These are phyloP conservation scores for Tympanuchus pallidicinctus DNA, from an alignment of 2,113 vertebrate species.

Conservation along the genomic window DNA sequence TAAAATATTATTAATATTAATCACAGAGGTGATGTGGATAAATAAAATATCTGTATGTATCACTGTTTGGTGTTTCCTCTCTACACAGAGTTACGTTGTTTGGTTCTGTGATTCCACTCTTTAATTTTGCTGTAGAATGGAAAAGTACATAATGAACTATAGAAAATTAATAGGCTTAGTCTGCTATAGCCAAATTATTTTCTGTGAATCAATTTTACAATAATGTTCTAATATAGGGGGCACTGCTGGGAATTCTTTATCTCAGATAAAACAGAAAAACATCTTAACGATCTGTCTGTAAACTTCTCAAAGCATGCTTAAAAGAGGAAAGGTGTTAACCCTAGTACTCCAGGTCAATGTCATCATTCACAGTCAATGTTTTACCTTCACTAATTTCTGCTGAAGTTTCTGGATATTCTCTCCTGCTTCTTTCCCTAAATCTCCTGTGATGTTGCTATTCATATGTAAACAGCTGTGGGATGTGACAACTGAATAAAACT, in stretches of 20 bases:
- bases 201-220: neutral
- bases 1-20: neutral
- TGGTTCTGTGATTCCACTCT: neutral
- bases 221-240: neutral
- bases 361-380: conserved; percentile 28
- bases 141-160: neutral
- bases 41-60: neutral
- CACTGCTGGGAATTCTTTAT: neutral
- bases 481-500: neutral
- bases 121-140: neutral
- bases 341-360: neutral
- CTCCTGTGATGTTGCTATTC: neutral
- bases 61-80: neutral
- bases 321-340: conserved; percentile 47
- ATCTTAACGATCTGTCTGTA: conserved; percentile 6
- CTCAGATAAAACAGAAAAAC: conserved; percentile 24
- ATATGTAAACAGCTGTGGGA: neutral
- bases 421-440: conserved; percentile 8
- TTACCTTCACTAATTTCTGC: conserved; percentile 9
- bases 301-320: neutral
- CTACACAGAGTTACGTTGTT: neutral
- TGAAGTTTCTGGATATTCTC: conserved; percentile 17
- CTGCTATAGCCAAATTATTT: neutral
- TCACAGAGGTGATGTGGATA: neutral
- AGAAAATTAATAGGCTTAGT: neutral